Conservation (phyloP, 1,140 invertebrate genomes). For the Zaprionus camerounensis region DNA sequence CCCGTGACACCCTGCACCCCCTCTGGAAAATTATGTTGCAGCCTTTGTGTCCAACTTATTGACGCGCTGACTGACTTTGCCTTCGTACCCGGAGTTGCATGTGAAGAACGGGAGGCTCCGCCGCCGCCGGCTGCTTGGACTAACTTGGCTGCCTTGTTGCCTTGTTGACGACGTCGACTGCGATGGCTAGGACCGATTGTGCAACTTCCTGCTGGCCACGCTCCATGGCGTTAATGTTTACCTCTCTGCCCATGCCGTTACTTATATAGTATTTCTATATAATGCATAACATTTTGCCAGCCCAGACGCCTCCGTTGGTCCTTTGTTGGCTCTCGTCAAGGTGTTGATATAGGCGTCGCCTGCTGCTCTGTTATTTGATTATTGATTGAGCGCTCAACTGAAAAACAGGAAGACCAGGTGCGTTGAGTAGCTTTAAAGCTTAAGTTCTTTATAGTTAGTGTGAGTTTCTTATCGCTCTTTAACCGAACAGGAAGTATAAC, state of each 20-base stretch:
- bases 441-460: not conserved
- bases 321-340: conserved; percentile 54
- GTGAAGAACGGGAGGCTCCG: conserved; percentile 18
- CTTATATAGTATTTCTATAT: conserved; percentile 48
- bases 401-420: conserved; percentile 44
- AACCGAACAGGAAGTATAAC: not conserved
- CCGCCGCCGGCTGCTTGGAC: conserved; percentile 43
- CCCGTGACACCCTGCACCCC: not conserved
- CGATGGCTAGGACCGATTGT: conserved; percentile 45
- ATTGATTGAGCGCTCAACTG: conserved; percentile 59
- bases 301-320: conserved; percentile 31
- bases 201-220: conserved; percentile 60
- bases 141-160: conserved; percentile 19
- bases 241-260: conserved; percentile 17
- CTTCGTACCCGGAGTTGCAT: conserved; percentile 38
- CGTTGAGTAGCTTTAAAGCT: conserved; percentile 13
- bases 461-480: not conserved
- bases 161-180: conserved; percentile 6
- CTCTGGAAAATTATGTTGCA: conserved; percentile 55
- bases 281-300: conserved; percentile 59
- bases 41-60: conserved; percentile 62
- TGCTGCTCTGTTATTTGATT: conserved; percentile 43
- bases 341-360: conserved; percentile 62
- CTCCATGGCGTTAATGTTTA: conserved; percentile 62
- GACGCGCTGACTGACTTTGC: conserved; percentile 58